These are phyloP conservation scores for Heliothis peltigera DNA, from an alignment of 2,888 invertebrate species.

Conservation along the genomic window DNA sequence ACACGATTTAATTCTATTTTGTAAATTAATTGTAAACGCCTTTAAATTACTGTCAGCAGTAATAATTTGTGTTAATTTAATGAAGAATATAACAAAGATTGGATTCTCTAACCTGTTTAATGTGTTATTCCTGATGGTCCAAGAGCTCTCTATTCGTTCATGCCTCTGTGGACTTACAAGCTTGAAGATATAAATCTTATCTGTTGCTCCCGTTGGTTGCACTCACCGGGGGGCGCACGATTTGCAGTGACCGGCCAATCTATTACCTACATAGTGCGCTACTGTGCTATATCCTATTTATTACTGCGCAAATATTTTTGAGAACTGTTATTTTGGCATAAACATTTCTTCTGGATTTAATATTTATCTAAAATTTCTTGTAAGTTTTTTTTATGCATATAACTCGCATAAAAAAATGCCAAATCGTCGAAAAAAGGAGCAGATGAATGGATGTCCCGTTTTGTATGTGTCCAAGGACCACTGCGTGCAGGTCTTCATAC, in stretches of 20 bases:
- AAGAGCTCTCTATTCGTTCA: conserved; percentile 6
- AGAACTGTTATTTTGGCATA: not conserved
- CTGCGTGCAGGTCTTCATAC: not conserved
- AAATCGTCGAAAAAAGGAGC: not conserved
- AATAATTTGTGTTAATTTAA: too few species aligned
- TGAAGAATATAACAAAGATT: too few species aligned
- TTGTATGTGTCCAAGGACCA: not conserved
- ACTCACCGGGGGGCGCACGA: conserved; percentile 57
- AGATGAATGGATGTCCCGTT: not conserved
- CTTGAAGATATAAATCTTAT: conserved; percentile 54
- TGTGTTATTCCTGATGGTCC: too few species aligned
- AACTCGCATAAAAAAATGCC: too few species aligned
- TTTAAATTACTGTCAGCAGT: too few species aligned
- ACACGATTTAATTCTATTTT: too few species aligned
- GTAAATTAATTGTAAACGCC: too few species aligned
- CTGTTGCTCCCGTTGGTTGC: conserved; percentile 49
- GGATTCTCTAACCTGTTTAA: too few species aligned
- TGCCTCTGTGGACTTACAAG: conserved; percentile 13
- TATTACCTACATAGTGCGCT: conserved; percentile 51
- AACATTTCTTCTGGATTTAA: too few species aligned
- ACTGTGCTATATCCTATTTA: conserved; percentile 49
- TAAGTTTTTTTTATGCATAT: too few species aligned
- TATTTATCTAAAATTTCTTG: too few species aligned
- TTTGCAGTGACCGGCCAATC: conserved; percentile 36
- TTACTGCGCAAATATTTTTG: not conserved